A percentile compares a stretch with the other conserved stretches of the same genome.
These are phyloP conservation scores for Eristalis tenax DNA, from an alignment of 2,888 invertebrate genomes.

Conservation along the genomic window DNA sequence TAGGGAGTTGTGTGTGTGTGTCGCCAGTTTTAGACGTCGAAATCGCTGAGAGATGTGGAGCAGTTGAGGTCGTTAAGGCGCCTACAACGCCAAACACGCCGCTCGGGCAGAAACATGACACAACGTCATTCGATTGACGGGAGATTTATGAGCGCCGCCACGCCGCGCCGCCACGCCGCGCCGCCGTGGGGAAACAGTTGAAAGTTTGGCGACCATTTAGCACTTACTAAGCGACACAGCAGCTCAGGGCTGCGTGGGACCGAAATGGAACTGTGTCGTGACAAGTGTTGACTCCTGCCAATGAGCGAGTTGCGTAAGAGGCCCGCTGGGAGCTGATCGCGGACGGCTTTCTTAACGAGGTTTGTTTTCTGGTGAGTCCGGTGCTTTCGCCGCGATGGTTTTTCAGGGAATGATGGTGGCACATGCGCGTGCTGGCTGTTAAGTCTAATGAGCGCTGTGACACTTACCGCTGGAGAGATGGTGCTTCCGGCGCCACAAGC, in stretches of 20 bases:
- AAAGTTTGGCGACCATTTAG: conserved; percentile 31
- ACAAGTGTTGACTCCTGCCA: background rate
- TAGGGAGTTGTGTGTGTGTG: background rate
- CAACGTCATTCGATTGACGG: conserved; percentile 25
- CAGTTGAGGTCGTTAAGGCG: background rate
- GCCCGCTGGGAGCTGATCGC: too few species aligned
- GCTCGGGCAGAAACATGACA: conserved; percentile 22
- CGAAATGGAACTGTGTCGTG: background rate
- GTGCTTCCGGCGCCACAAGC: too few species aligned
- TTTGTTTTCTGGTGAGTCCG: too few species aligned
- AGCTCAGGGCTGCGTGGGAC: background rate
- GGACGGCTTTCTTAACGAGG: too few species aligned
- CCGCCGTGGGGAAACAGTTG: background rate
- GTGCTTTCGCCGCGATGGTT: too few species aligned
- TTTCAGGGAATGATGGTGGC: too few species aligned
- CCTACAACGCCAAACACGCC: background rate
- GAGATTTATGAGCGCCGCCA: conserved; percentile 31
- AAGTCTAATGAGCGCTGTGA: too few species aligned
- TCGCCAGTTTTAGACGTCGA: conserved; percentile 15
- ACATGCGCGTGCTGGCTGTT: too few species aligned
- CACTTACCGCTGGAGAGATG: too few species aligned
- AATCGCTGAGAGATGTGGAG: conserved; percentile 31
- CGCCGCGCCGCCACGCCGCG: too few species aligned
- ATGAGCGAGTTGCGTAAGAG: background rate
- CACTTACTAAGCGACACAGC: background rate